Evolutionary conservation across 1,140 invertebrate genomes (phyloP).

Genomic region (Chelonus insularis): DNA sequence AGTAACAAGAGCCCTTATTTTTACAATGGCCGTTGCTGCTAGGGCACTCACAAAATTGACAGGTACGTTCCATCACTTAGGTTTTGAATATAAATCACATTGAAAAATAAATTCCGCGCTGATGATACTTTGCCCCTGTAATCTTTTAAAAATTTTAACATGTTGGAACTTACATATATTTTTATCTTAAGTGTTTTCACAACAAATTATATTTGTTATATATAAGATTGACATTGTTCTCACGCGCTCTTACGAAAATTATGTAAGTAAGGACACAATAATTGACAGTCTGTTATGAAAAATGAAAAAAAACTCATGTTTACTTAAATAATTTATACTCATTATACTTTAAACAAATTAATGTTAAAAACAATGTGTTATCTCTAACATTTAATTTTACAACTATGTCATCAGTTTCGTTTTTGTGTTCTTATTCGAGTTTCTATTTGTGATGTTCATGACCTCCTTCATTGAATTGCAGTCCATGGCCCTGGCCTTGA

Average conservation of each 20-base stretch:
- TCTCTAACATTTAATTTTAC: too few relatives aligned
- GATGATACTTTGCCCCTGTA: conserved; percentile 4
- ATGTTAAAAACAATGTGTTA: too few relatives aligned
- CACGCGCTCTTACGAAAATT: too few relatives aligned
- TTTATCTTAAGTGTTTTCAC: background rate
- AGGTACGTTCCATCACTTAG: conserved; percentile 42
- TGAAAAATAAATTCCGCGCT: background rate
- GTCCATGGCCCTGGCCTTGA: conserved; percentile 24
- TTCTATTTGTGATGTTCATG: conserved; percentile 23
- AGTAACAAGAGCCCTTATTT: background rate
- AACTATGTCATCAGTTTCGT: conserved; percentile 9
- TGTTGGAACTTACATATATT: background rate
- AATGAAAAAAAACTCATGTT: too few relatives aligned
- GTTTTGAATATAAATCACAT: background rate
- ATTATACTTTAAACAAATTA: too few relatives aligned
- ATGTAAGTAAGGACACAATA: too few relatives aligned
- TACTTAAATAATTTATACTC: too few relatives aligned
- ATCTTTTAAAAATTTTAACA: background rate
- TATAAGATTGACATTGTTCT: too few relatives aligned
- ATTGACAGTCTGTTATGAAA: too few relatives aligned
- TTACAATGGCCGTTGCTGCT: conserved; percentile 54
- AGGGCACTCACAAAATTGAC: conserved; percentile 55
- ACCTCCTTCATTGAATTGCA: conserved; percentile 13
- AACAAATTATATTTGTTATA: too few relatives aligned
- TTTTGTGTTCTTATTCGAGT: conserved; percentile 5